Percentiles rank a stretch among this genome's conserved stretches.
phyloP scores from a whole-genome alignment of 2,113 vertebrate genomes.

The Chaetorhynchus papuensis region DNA sequence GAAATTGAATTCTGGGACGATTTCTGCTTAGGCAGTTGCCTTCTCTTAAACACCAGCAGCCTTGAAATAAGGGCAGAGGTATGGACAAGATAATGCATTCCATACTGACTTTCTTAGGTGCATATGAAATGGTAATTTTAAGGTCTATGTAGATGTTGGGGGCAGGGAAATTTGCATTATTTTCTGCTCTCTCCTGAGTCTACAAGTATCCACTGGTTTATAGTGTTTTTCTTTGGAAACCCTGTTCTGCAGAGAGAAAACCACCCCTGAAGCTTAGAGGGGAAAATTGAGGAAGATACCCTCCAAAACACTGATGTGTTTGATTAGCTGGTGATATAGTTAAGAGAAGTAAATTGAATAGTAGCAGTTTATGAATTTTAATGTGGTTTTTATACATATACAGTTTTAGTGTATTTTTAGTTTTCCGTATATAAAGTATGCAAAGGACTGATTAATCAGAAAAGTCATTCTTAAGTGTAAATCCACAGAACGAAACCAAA shows the following conservation, averaged over 20 bases:
- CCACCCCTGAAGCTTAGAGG: neutral
- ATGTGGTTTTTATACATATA: constrained; percentile 8
- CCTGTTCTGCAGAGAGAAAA: neutral
- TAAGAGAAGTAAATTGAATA: constrained; percentile 11
- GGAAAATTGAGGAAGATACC: neutral
- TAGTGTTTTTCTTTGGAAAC: neutral
- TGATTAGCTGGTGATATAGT: neutral
- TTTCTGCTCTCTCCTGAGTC: neutral
- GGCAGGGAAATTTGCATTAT: neutral
- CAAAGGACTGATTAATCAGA: neutral
- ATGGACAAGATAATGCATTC: neutral
- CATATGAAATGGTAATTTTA: neutral
- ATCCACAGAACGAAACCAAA: neutral
- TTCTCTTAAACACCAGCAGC: neutral
- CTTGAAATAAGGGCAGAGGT: neutral
- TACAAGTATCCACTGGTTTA: neutral
- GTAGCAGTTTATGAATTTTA: constrained; percentile 20
- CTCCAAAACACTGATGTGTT: neutral
- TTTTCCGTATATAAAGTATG: constrained; percentile 8
- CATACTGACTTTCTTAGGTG: neutral
- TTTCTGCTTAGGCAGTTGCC: neutral
- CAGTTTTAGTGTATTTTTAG: neutral
- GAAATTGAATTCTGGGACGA: neutral
- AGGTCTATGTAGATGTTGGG: neutral
- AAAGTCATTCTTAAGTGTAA: neutral